A percentile compares a stretch with the other conserved stretches of the same genome.
phyloP scores from a whole-genome alignment of 2,888 invertebrate species.

The Tipula vernalis region DNA sequence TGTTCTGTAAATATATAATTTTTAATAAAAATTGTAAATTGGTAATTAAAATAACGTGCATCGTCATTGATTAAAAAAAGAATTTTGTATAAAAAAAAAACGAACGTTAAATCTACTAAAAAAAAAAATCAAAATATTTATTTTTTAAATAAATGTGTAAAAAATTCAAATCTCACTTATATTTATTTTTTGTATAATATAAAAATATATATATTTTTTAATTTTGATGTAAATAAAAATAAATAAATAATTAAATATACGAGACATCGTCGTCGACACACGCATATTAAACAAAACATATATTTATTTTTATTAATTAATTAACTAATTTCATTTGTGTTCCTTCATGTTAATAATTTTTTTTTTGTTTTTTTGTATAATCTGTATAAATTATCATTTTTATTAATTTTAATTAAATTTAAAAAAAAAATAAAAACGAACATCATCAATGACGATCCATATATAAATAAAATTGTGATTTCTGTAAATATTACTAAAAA shows the following conservation, averaged over 20 bases:
- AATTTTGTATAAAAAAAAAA: background rate
- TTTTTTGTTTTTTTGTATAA: background rate
- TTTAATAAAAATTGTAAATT: background rate
- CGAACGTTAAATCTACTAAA: background rate
- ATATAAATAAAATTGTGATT: background rate
- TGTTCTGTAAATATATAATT: slow-evolving; percentile 4
- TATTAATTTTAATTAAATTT: background rate
- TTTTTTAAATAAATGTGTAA: background rate
- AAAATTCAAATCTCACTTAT: background rate
- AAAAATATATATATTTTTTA: background rate
- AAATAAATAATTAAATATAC: background rate
- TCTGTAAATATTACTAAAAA: background rate
- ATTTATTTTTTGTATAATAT: background rate
- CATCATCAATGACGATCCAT: background rate
- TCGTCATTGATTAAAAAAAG: background rate
- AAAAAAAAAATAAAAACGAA: background rate
- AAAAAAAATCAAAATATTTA: background rate
- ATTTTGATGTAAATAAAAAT: background rate
- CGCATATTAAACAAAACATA: background rate
- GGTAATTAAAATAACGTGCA: background rate
- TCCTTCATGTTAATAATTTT: background rate
- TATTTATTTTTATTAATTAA: background rate
- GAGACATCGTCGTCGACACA: background rate
- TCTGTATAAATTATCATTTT: background rate
- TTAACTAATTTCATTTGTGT: background rate